Percentiles rank a stretch among this genome's conserved stretches.
Conservation (phyloP, 2,888 invertebrate genomes). For the Agrypnus murinus region DNA sequence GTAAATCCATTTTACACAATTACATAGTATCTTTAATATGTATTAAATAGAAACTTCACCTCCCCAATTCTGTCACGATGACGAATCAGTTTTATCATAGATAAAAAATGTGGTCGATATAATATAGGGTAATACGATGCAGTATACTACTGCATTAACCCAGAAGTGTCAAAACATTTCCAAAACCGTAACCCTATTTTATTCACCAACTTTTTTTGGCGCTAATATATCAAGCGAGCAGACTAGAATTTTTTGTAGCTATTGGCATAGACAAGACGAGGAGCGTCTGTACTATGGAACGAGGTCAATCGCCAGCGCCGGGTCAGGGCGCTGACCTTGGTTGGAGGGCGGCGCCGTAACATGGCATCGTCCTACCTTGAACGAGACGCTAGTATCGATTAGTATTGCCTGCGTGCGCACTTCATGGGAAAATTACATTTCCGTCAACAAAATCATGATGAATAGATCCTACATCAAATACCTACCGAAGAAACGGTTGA, state of each 20-base stretch:
- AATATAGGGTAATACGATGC: no score
- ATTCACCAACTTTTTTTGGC: neutral
- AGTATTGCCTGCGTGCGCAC: slow-evolving; percentile 44
- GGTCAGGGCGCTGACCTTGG: slow-evolving; percentile 68
- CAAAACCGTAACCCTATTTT: neutral
- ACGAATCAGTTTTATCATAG: no score
- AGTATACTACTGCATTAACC: slow-evolving; percentile 18
- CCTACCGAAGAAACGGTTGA: neutral
- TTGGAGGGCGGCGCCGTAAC: slow-evolving; percentile 56
- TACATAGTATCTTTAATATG: no score
- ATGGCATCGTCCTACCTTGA: slow-evolving; percentile 61
- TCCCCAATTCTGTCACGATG: no score
- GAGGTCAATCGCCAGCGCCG: slow-evolving; percentile 68
- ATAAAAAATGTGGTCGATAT: no score
- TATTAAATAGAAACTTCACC: no score
- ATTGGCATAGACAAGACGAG: slow-evolving; percentile 50
- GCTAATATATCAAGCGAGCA: slow-evolving; percentile 21
- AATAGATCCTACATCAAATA: slow-evolving; percentile 11
- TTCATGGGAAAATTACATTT: slow-evolving; percentile 53
- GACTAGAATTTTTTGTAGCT: slow-evolving; percentile 36
- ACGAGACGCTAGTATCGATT: slow-evolving; percentile 59
- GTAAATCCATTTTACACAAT: no score
- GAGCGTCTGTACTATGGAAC: slow-evolving; percentile 63
- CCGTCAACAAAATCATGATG: slow-evolving; percentile 54
- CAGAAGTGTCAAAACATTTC: neutral